Evolutionary conservation across 2,797 vertebrate genomes (phyloP), one percentile per base, ranked within the genome.

Genomic region (Pipistrellus nathusii): DNA sequence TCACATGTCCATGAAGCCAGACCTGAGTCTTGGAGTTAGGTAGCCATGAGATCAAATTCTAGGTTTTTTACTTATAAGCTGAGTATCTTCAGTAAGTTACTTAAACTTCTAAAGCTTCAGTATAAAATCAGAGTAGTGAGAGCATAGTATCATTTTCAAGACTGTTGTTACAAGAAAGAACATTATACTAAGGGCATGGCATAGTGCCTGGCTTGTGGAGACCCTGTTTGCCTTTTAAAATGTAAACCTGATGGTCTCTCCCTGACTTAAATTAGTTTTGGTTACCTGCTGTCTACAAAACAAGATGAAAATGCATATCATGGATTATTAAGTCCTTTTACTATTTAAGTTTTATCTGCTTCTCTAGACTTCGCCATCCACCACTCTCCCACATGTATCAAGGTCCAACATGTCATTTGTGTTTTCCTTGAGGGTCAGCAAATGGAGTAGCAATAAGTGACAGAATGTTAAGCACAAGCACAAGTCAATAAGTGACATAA

Each of bases 51-150:
- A 69, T 66, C 46, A 68, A 62, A 84, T 72, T 92, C 71, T 73
- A 62, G 25, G 75, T 6, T 88, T 90, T 91, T 84, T n/a, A 57
- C 81, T 81, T 91, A 66, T 20, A 81, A 77, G 27, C 18, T 64
- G 6, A 35, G 11, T 32, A 44, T 62, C 46, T 93, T 94, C 25
- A 46, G 15, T 41, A 84, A 77, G 11, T 86, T 72, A 81, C 6
- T 80, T 91, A 72, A 81, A 44, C 30, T 73, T 94, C 72, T 27
- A 86, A 87, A 89, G 30, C 32, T 81, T 94, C 68, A 46, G 5
- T 87, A 27, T 84, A 53, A 69, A 90, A 86, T 46, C 3, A 9
- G 27, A 78, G 46, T 71, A 53, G 44, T 21, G 35, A 57, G 76
- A 57, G 9, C 9, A 30, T 1, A 59, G 21, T 15, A 8, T 21